Conservation (phyloP, 37 sponge, comb jelly and placozoan genomes). For the Aphrocallistes beatrix region DNA sequence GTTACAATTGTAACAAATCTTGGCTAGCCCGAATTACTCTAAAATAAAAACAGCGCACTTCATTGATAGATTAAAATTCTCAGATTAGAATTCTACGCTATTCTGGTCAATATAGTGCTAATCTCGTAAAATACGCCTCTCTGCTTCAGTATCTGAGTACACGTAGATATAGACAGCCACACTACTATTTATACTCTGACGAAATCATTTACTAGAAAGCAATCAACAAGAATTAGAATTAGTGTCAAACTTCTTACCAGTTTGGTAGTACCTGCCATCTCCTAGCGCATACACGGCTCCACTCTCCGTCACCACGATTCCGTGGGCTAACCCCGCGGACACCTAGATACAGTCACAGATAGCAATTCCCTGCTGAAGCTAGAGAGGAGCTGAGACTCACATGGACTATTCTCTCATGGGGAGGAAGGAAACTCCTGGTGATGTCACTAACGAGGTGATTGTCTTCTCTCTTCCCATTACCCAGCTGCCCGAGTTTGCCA, state of each 20-base stretch:
- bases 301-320: conserved; percentile 35
- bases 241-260: conserved; percentile 35
- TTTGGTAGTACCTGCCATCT: conserved; percentile 41
- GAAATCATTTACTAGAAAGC: no score
- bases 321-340: conserved; percentile 52
- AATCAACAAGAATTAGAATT: no score
- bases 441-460: conserved; percentile 25
- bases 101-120: no score
- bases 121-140: no score
- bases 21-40: no score
- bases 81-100: no score
- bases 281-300: conserved; percentile 39
- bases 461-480: conserved; percentile 42
- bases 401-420: not conserved
- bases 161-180: no score
- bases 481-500: conserved; percentile 50
- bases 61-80: no score
- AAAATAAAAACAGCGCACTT: no score
- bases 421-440: conserved; percentile 17
- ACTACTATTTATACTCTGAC: no score
- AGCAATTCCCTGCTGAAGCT: not conserved
- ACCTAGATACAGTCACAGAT: conserved; percentile 22
- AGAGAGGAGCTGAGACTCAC: conserved; percentile 15
- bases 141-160: no score
- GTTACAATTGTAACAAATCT: no score